phyloP scores from a whole-genome alignment of 1,140 invertebrate genomes.

The Diachasma alloeum region DNA sequence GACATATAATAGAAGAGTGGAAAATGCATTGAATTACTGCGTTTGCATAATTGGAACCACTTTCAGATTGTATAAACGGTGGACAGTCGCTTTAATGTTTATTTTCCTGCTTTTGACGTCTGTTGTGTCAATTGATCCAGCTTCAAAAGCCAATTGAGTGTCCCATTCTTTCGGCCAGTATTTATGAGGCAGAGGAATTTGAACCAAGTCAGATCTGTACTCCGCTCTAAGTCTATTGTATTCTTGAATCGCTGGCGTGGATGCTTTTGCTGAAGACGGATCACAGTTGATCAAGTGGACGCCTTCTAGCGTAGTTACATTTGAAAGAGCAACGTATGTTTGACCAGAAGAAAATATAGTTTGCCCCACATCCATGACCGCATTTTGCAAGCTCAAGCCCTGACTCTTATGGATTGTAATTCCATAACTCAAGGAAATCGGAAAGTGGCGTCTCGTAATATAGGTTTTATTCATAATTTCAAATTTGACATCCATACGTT shows the following conservation, averaged over 20 bases:
- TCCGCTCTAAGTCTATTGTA: not conserved
- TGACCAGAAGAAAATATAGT: conserved; percentile 48
- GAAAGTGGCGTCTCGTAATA: too few species aligned
- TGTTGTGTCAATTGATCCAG: not conserved
- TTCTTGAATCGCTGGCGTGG: not conserved
- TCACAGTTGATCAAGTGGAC: too few species aligned
- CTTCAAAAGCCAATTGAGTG: not conserved
- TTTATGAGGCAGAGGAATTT: not conserved
- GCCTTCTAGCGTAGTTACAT: conserved; percentile 42
- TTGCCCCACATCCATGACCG: conserved; percentile 46
- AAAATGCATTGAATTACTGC: not conserved
- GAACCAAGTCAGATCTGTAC: not conserved
- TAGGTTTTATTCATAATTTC: too few species aligned
- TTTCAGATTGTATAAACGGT: not conserved
- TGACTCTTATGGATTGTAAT: too few species aligned
- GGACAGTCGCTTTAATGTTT: not conserved
- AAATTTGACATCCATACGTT: not conserved
- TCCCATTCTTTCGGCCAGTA: not conserved
- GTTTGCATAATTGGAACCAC: not conserved
- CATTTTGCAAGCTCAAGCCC: conserved; percentile 48
- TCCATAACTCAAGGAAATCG: too few species aligned
- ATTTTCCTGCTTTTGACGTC: not conserved
- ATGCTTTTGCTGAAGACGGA: conserved; percentile 20
- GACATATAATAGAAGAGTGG: not conserved
- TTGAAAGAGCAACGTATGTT: conserved; percentile 54